Evolutionary conservation across 2,888 invertebrate species (phyloP).

Genomic region (Bursaphelenchus okinawaensis): DNA sequence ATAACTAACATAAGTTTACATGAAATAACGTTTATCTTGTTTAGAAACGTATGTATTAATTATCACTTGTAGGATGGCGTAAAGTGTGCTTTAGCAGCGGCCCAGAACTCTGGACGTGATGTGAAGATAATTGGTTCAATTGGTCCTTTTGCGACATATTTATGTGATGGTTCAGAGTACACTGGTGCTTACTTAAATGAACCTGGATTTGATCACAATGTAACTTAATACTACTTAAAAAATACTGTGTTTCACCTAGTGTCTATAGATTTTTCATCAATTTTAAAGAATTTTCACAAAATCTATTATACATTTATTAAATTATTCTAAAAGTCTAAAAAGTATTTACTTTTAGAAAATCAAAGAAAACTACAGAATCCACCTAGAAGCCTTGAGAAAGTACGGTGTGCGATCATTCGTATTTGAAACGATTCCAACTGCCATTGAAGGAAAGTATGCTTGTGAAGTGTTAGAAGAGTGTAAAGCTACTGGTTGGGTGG

Average conservation of each 20-base stretch:
- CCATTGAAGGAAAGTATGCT: conserved; percentile 75
- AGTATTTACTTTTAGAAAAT: conserved; percentile 1
- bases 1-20: too few species aligned
- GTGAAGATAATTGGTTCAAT: conserved; percentile 77
- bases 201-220: conserved; percentile 22
- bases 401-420: conserved; percentile 69
- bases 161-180: conserved; percentile 87
- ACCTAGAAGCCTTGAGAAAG: conserved; percentile 73
- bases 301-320: not conserved
- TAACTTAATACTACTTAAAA: conserved; percentile 42
- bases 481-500: conserved; percentile 70
- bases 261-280: not conserved
- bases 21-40: too few species aligned
- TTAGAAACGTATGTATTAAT: not conserved
- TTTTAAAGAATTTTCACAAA: not conserved
- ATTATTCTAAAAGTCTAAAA: not conserved
- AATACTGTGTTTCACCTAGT: not conserved
- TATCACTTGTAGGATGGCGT: conserved; percentile 27
- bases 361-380: conserved; percentile 70
- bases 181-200: conserved; percentile 66
- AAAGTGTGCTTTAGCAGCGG: conserved; percentile 22
- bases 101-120: not conserved
- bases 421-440: conserved; percentile 84
- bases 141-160: conserved; percentile 83
- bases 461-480: conserved; percentile 73